Conservation (phyloP, 2,113 vertebrate species). For the Trogon melanurus region DNA sequence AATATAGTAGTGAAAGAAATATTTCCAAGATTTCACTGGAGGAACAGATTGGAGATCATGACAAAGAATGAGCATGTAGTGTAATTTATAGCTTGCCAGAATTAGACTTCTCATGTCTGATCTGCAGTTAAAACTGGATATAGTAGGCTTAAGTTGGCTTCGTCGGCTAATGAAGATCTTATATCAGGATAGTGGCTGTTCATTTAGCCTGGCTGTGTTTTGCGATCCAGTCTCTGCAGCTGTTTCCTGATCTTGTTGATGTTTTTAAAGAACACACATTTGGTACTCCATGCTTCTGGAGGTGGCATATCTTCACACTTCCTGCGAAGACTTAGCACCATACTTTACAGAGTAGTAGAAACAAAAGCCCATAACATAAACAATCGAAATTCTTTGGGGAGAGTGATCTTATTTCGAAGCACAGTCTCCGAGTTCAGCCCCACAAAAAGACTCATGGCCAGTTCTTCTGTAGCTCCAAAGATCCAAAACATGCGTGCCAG, state of each 20-base stretch:
- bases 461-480: not conserved
- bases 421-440: not conserved
- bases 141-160: slow-evolving; percentile 47
- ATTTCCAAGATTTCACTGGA: slow-evolving; percentile 38
- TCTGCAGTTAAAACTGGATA: slow-evolving; percentile 37
- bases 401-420: not conserved
- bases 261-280: slow-evolving; percentile 61
- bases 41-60: slow-evolving; percentile 59
- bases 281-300: slow-evolving; percentile 47
- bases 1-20: slow-evolving; percentile 50
- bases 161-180: slow-evolving; percentile 33
- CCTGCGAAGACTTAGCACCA: slow-evolving; percentile 41
- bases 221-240: slow-evolving; percentile 34
- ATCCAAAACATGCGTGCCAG: not conserved
- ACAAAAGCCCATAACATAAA: slow-evolving; percentile 62
- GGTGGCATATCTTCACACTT: slow-evolving; percentile 66
- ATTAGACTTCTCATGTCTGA: slow-evolving; percentile 50
- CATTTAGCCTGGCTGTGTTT: slow-evolving; percentile 53
- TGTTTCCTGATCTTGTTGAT: slow-evolving; percentile 57
- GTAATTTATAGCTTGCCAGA: slow-evolving; percentile 60
- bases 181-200: slow-evolving; percentile 42
- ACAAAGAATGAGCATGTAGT: slow-evolving; percentile 63
- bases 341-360: slow-evolving; percentile 52
- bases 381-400: not conserved
- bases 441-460: not conserved